Percentiles rank a stretch among this genome's conserved stretches.
phyloP scores from a whole-genome alignment of 2,797 vertebrate genomes.

The Myotis pilosus region DNA sequence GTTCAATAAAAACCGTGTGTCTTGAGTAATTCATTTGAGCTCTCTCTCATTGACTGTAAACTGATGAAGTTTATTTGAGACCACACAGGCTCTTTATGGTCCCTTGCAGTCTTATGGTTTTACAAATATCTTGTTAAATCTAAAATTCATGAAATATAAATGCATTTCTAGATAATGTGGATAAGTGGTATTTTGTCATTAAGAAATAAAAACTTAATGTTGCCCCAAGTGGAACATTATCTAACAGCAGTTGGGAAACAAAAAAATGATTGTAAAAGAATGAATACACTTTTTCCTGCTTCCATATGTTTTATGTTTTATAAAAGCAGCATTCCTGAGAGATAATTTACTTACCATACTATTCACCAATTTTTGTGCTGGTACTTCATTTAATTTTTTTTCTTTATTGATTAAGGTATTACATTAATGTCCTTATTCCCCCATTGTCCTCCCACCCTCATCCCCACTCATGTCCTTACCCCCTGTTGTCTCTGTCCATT shows the following conservation, averaged over 20 bases:
- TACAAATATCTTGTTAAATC: neutral
- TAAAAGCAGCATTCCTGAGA: neutral
- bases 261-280: neutral
- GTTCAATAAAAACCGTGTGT: neutral
- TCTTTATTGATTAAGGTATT: too few relatives aligned
- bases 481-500: too few relatives aligned
- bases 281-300: neutral
- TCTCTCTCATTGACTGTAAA: neutral
- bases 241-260: neutral
- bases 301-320: neutral
- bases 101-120: neutral
- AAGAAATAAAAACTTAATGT: neutral
- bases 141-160: conserved; percentile 15
- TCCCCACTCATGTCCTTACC: too few relatives aligned
- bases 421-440: too few relatives aligned
- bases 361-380: neutral
- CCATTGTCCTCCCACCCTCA: too few relatives aligned
- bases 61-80: neutral
- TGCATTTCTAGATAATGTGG: neutral
- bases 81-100: neutral
- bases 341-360: neutral
- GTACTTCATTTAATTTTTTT: neutral
- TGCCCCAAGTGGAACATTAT: neutral
- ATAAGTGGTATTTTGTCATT: neutral
- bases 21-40: neutral